Evolutionary conservation across 2,888 invertebrate species (phyloP), one percentile per base, ranked within the genome.

Genomic region (Tetrapedia diversipes): DNA sequence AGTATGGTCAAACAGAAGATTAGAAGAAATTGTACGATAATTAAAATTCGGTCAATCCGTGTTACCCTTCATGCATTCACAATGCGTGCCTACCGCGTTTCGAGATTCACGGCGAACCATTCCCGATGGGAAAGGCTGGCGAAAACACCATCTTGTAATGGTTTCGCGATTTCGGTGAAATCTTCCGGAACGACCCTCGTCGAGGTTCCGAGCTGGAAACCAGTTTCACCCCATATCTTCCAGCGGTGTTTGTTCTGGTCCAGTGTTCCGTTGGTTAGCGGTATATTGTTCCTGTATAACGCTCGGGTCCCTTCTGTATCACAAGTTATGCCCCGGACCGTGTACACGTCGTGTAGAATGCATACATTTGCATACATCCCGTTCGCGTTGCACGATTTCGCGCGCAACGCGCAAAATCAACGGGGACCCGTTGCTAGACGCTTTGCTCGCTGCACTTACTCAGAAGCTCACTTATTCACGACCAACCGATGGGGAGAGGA

Each of bases 321-420:
- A 14, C 45, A 16, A 74, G 19, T 29, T 51, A 45, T 61, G 27
- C 61, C 29, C 41, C 41, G 51, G 45, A 22, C 10, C 41, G 49
- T 54, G 43, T 41, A 41, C 60, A 43, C 51, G 4, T 8, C 47
- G n/a, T 29, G 14, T 19, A 37, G 51, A 63, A 53, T 65, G 64
- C 57, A 73, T 70, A 66, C 49, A 80, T 80, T 67, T 69, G 66
- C 72, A 79, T 79, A 70, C 32, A 34, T 70, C 61, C 7, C 59
- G 34, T 14, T 64, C 45, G 34, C 10, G 29, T 8, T 34, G 11
- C 59, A 24, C 24, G 22, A n/a, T 14, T 16, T 24, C 49, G 56
- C 22, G 37, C 24, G 70, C 19, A 43, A 27, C 19, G 37, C 6
- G 27, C n/a, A 29, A 56, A 67, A 72, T 61, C 51, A 16, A 29